These are phyloP conservation scores for Sweltsa coloradensis DNA, from an alignment of 1,140 invertebrate species.

Conservation along the genomic window DNA sequence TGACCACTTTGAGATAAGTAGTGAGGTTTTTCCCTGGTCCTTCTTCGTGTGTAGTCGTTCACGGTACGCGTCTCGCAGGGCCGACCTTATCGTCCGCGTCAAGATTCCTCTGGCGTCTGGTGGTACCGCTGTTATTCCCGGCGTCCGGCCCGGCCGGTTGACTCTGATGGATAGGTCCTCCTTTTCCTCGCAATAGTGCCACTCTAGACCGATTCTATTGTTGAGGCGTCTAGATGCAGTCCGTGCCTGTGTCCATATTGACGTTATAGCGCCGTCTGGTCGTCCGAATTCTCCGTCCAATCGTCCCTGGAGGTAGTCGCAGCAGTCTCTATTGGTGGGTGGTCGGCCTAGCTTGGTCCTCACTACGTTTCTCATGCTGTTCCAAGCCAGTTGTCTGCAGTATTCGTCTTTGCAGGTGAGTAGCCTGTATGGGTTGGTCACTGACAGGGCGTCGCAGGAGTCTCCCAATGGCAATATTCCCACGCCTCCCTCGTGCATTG, in stretches of 20 bases:
- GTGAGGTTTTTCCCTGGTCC: constrained; percentile 20
- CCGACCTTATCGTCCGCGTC: constrained; percentile 4
- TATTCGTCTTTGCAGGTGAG: constrained; percentile 16
- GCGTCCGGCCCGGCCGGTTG: not conserved
- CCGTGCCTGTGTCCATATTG: constrained; percentile 17
- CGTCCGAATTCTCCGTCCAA: constrained; percentile 11
- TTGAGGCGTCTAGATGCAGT: constrained; percentile 10
- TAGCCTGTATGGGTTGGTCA: too few relatives aligned
- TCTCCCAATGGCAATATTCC: too few relatives aligned
- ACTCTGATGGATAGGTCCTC: constrained; percentile 7
- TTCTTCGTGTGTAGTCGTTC: not conserved
- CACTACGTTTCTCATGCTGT: constrained; percentile 9
- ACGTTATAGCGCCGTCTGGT: constrained; percentile 8
- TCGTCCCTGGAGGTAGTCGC: constrained; percentile 17
- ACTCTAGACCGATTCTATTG: constrained; percentile 3
- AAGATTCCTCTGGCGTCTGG: constrained; percentile 4
- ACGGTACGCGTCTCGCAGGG: not conserved
- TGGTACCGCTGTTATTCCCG: constrained; percentile 3
- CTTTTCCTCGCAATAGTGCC: constrained; percentile 10
- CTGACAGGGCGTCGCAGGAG: too few relatives aligned
- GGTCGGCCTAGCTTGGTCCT: constrained; percentile 4
- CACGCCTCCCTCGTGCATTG: too few relatives aligned
- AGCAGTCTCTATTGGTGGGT: constrained; percentile 7
- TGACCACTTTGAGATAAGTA: not conserved
- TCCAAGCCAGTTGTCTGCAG: constrained; percentile 16